Percentiles rank a stretch among this genome's conserved stretches.
Conservation (phyloP, 1,140 invertebrate genomes). For the Whitmania pigra region DNA sequence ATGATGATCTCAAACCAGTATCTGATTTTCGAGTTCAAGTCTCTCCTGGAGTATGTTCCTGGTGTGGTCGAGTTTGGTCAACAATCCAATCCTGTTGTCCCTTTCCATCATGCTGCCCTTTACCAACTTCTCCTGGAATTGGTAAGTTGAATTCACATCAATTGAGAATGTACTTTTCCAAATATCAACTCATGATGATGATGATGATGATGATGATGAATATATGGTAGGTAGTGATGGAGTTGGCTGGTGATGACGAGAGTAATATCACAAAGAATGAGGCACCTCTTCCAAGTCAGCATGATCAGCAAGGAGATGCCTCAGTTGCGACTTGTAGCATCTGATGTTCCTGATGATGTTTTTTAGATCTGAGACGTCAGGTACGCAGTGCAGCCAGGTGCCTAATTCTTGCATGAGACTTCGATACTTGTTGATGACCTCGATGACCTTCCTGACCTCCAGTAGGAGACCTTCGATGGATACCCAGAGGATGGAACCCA, state of each 20-base stretch:
- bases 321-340: neutral
- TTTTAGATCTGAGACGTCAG: neutral
- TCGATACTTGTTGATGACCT: neutral
- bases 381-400: neutral
- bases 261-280: too few species aligned
- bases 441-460: neutral
- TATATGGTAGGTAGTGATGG: too few species aligned
- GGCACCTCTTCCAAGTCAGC: neutral
- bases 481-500: neutral
- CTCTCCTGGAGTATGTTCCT: slow-evolving; percentile 1
- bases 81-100: neutral
- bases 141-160: too few species aligned
- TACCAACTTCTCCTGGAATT: neutral
- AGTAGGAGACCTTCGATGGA: neutral
- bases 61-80: neutral
- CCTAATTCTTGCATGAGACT: neutral
- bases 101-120: neutral
- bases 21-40: slow-evolving; percentile 4
- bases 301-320: neutral
- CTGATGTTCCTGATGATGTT: slow-evolving; percentile 4
- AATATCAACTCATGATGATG: too few species aligned
- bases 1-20: neutral
- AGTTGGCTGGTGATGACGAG: too few species aligned
- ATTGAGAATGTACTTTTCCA: too few species aligned
- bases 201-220: too few species aligned